Evolutionary conservation across 2,797 vertebrate genomes (phyloP).

Genomic region (Protonibea diacanthus): DNA sequence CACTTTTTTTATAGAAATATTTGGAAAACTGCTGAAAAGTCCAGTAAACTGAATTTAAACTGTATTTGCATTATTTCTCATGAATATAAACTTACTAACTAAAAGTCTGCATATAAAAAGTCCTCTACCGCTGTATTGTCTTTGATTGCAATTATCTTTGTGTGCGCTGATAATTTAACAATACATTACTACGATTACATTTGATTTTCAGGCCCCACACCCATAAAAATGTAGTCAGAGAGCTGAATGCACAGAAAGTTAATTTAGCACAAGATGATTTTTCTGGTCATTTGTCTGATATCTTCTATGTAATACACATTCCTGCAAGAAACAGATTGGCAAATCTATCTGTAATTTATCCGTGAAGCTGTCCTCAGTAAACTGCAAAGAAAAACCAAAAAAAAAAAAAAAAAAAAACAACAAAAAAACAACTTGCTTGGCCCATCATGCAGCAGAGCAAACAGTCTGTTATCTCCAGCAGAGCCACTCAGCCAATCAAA

Average conservation of each 20-base stretch:
- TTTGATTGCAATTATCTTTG: neutral
- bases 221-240: neutral
- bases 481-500: slow-evolving; percentile 37
- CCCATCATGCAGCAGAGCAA: slow-evolving; percentile 26
- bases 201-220: slow-evolving; percentile 1
- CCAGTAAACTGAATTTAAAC: neutral
- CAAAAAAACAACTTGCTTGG: slow-evolving; percentile 26
- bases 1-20: slow-evolving; percentile 7
- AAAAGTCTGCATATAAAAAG: slow-evolving; percentile 7
- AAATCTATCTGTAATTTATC: slow-evolving; percentile 29
- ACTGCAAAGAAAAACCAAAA: too few species aligned
- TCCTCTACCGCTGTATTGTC: neutral
- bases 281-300: slow-evolving; percentile 13
- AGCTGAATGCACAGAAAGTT: neutral
- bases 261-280: neutral
- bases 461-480: slow-evolving; percentile 37
- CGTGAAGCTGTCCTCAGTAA: slow-evolving; percentile 24
- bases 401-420: too few species aligned
- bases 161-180: slow-evolving; percentile 12
- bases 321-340: slow-evolving; percentile 14
- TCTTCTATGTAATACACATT: slow-evolving; percentile 8
- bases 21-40: neutral
- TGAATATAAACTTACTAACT: slow-evolving; percentile 12
- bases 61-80: slow-evolving; percentile 5
- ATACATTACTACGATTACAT: slow-evolving; percentile 16